These are phyloP conservation scores for Coecobrya sp. DNA, from an alignment of 2,888 invertebrate genomes.

Conservation along the genomic window DNA sequence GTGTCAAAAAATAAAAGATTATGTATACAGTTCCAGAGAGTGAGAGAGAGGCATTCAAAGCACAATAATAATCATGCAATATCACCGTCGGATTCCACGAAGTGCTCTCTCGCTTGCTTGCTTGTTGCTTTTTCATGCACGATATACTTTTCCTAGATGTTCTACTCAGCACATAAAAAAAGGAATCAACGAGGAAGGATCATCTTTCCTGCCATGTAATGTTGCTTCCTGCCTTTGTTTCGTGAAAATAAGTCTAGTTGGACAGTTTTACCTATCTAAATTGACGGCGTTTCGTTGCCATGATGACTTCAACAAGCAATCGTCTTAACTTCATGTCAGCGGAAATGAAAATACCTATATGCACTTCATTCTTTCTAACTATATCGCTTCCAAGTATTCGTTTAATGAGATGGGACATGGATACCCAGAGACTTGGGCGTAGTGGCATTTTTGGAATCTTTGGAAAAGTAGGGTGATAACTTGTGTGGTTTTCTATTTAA, in stretches of 20 bases:
- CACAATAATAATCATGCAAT: slow-evolving; percentile 40
- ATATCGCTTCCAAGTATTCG: too few relatives aligned
- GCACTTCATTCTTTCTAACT: too few relatives aligned
- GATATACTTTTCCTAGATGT: background rate
- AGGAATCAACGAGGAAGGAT: background rate
- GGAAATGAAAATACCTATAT: too few relatives aligned
- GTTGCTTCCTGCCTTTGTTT: slow-evolving; percentile 36
- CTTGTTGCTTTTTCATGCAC: slow-evolving; percentile 20
- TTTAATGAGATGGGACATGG: too few relatives aligned
- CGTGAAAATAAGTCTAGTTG: background rate
- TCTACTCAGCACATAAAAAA: background rate
- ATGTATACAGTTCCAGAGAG: slow-evolving; percentile 10
- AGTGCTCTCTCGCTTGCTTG: background rate
- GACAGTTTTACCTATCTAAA: background rate
- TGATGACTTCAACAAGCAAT: background rate
- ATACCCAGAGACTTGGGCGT: too few relatives aligned
- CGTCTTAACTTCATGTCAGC: too few relatives aligned
- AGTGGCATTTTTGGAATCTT: too few relatives aligned
- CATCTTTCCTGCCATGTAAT: slow-evolving; percentile 4
- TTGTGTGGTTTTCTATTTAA: too few relatives aligned
- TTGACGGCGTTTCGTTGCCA: background rate
- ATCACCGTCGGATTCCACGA: slow-evolving; percentile 18
- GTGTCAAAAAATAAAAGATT: slow-evolving; percentile 26
- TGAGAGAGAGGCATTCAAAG: background rate
- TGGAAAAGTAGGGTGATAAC: too few relatives aligned